Percentiles rank a stretch among this genome's conserved stretches.
Evolutionary conservation across 2,797 vertebrate genomes (phyloP).

Genomic region (Chanos chanos): DNA sequence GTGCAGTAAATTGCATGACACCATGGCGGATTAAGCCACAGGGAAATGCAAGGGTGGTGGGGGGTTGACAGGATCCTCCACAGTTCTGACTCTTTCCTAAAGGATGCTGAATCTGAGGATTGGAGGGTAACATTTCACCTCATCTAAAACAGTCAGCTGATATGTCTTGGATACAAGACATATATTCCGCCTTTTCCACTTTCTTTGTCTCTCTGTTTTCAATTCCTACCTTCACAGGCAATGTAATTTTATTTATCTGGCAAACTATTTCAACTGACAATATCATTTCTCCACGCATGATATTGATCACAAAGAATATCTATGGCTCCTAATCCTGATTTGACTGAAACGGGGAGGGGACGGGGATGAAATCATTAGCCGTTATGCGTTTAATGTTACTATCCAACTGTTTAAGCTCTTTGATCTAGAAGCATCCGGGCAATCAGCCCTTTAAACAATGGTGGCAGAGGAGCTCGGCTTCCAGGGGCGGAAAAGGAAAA

Average conservation of each 20-base stretch:
- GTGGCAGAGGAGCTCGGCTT: slow-evolving; percentile 19
- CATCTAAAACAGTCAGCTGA: not conserved
- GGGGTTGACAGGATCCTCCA: not conserved
- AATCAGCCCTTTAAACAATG: slow-evolving; percentile 13
- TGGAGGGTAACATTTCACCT: not conserved
- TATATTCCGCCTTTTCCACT: too few relatives aligned
- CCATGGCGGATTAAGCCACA: slow-evolving; percentile 10
- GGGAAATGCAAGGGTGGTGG: not conserved
- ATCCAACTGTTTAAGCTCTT: slow-evolving; percentile 16
- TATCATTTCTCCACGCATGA: not conserved
- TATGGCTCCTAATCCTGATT: not conserved
- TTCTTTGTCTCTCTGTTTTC: too few relatives aligned
- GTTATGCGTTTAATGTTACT: slow-evolving; percentile 4
- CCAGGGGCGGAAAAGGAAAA: slow-evolving; percentile 17
- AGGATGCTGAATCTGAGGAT: not conserved
- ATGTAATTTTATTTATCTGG: too few relatives aligned
- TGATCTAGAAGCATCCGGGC: slow-evolving; percentile 9
- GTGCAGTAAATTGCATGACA: slow-evolving; percentile 34
- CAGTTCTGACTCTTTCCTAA: not conserved
- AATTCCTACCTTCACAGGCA: too few relatives aligned
- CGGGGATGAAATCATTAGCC: not conserved
- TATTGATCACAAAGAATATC: slow-evolving; percentile 8
- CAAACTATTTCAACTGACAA: too few relatives aligned
- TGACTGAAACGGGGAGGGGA: not conserved
- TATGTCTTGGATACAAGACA: too few relatives aligned